These are phyloP conservation scores for Brachycybe producta DNA, from an alignment of 2,888 invertebrate genomes.

Conservation along the genomic window DNA sequence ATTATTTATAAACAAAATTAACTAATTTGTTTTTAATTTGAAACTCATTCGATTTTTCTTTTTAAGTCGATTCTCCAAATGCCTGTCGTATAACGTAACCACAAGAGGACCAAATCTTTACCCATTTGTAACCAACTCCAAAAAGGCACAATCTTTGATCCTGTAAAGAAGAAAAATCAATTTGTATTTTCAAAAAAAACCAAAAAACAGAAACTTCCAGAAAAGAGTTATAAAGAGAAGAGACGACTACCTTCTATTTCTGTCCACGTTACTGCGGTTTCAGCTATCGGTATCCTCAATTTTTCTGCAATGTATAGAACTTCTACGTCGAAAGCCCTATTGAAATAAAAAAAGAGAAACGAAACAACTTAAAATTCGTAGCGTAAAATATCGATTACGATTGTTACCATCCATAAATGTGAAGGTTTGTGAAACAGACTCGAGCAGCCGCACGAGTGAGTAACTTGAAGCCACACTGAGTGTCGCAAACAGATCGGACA, in stretches of 20 bases:
- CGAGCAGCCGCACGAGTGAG: slow-evolving; percentile 72
- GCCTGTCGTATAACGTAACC: slow-evolving; percentile 75
- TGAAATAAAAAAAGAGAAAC: slow-evolving; percentile 28
- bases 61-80: slow-evolving; percentile 50
- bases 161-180: no score
- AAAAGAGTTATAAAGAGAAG: slow-evolving; percentile 2
- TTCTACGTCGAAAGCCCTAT: slow-evolving; percentile 97
- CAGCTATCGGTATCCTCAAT: slow-evolving; percentile 66
- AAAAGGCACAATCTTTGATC: slow-evolving; percentile 64
- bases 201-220: not conserved
- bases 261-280: slow-evolving; percentile 87
- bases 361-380: not conserved
- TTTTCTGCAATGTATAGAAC: slow-evolving; percentile 81
- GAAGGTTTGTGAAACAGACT: slow-evolving; percentile 68
- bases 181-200: not conserved
- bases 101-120: slow-evolving; percentile 75
- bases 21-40: no score
- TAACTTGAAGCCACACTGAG: slow-evolving; percentile 97
- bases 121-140: slow-evolving; percentile 99
- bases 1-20: no score
- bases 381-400: slow-evolving; percentile 1
- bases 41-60: not conserved
- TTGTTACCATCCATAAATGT: slow-evolving; percentile 88
- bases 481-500: slow-evolving; percentile 78
- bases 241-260: slow-evolving; percentile 69